Base-by-base conservation (phyloP, 35 echinoderm and acorn worm genomes). In the Ophiothrix spiculata region DNA sequence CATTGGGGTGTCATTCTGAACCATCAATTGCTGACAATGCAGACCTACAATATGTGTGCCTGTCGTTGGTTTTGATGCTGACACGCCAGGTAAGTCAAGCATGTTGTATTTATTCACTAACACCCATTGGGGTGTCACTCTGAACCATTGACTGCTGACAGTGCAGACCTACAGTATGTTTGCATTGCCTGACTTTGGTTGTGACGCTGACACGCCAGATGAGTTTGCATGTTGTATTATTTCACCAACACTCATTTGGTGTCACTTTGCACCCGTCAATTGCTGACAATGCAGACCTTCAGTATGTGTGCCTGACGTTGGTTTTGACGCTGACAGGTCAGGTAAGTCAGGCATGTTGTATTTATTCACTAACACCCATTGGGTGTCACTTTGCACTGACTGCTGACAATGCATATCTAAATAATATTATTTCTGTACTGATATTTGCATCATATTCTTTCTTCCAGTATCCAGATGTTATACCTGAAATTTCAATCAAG, bases 271-370 rank as follows among this genome's bases (percentile, higher is more conserved):
- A 97, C 73, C 94, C 94, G 40, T 90, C 94, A 13, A 97, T 90
- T 56, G 94, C 90, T 25, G 94, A 84, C 31, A 81, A 91, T 56
- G 56, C 87, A n/a, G n/a, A n/a, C n/a, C n/a, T n/a, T n/a, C 94
- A 97, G 80, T 97, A 93, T 90, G 94, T 97, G 64, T 92, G 90
- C 40, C 56, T 97, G 0, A 92, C 90, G 12, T 84, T 97, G 10
- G 36, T 92, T 34, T 23, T 97, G 13, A 38, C 80, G 42, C 54
- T 97, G 33, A 54, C 83, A 40, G 69, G 82, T 33, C 37, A 87
- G 77, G 94, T 97, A 82, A 76, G 35, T n/a, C n/a, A n/a, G n/a
- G n/a, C n/a, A n/a, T n/a, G n/a, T n/a, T n/a, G n/a, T n/a, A n/a
- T n/a, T n/a, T n/a, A n/a, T n/a, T n/a, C n/a, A n/a, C n/a, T n/a